Evolutionary conservation across 1,140 invertebrate genomes (phyloP).

Genomic region (Lithobius niger): DNA sequence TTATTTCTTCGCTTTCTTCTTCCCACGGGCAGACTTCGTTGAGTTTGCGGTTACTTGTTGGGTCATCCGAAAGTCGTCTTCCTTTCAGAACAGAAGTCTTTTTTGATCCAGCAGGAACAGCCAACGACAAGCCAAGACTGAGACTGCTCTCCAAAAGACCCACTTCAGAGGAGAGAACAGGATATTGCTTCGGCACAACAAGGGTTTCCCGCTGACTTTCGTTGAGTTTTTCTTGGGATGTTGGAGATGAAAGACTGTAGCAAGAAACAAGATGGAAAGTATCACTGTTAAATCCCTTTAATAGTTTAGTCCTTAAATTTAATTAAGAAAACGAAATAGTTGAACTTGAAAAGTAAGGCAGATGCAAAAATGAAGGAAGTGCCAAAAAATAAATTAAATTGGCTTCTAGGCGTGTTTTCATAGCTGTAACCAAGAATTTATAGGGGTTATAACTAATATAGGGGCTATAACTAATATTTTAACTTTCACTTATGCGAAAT

Average conservation of each 20-base stretch:
- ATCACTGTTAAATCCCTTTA: neutral
- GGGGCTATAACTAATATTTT: too few relatives aligned
- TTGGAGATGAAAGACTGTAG: neutral
- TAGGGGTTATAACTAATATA: too few relatives aligned
- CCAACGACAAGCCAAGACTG: conserved; percentile 3
- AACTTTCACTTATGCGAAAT: too few relatives aligned
- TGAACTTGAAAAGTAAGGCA: neutral
- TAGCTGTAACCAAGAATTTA: neutral
- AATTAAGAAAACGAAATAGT: neutral
- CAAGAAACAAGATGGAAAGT: neutral
- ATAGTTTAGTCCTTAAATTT: neutral
- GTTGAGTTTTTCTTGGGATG: conserved; percentile 2
- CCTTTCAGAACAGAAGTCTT: neutral
- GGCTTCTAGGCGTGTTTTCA: neutral
- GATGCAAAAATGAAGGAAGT: neutral
- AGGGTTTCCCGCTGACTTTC: conserved; percentile 1
- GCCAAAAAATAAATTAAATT: neutral
- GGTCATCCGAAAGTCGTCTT: conserved; percentile 24
- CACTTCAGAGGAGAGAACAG: conserved; percentile 10
- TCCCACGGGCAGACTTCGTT: conserved; percentile 54
- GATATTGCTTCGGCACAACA: conserved; percentile 1
- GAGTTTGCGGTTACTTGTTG: conserved; percentile 17
- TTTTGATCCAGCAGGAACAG: conserved; percentile 19
- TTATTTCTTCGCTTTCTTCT: conserved; percentile 16
- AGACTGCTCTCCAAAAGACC: conserved; percentile 8